Percentiles rank a stretch among this genome's conserved stretches.
These are phyloP conservation scores for Clistopyga incitator DNA, from an alignment of 2,888 invertebrate genomes.

Conservation along the genomic window DNA sequence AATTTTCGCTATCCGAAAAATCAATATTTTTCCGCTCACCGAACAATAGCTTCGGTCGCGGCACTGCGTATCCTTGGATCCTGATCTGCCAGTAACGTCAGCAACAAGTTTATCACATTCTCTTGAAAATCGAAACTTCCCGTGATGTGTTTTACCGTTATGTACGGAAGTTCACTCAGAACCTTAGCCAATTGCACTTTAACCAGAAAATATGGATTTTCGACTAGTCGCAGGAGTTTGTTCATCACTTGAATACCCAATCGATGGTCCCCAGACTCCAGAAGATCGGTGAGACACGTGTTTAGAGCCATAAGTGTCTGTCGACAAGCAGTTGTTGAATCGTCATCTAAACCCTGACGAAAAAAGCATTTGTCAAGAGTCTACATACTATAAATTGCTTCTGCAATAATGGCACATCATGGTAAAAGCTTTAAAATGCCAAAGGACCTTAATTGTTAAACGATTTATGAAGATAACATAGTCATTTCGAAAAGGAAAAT, in stretches of 20 bases:
- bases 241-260: constrained; percentile 87
- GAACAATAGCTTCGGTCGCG: constrained; percentile 88
- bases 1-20: constrained; percentile 1
- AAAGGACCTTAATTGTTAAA: too few species aligned
- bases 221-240: constrained; percentile 87
- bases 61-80: constrained; percentile 92
- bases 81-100: constrained; percentile 89
- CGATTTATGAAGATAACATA: constrained; percentile 26
- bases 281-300: constrained; percentile 86
- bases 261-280: constrained; percentile 87
- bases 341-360: constrained; percentile 89
- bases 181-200: constrained; percentile 90
- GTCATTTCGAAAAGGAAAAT: not conserved
- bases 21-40: constrained; percentile 83
- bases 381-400: constrained; percentile 20
- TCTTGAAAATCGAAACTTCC: constrained; percentile 86
- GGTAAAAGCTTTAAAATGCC: too few species aligned
- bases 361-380: constrained; percentile 12
- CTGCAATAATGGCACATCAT: not conserved
- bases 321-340: constrained; percentile 91
- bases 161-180: constrained; percentile 87
- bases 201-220: constrained; percentile 94
- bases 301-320: constrained; percentile 89
- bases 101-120: constrained; percentile 87
- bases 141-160: constrained; percentile 86